Base-by-base conservation (phyloP, 2,888 invertebrate genomes). In the Meiosimyza platycephala region DNA sequence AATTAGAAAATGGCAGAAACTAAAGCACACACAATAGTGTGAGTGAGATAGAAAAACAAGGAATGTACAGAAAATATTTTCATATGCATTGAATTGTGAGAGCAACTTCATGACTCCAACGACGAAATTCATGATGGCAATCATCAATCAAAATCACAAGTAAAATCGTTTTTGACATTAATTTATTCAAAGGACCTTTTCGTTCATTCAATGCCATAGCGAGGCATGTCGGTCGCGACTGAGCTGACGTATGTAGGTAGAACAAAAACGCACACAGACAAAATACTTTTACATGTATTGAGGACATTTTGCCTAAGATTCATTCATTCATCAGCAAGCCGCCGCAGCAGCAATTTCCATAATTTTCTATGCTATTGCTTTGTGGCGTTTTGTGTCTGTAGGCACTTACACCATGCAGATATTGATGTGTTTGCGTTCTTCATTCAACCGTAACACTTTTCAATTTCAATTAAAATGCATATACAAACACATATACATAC, bases 91-190 rank as follows among this genome's bases (percentile, higher is more conserved):
- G 40, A 40, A 40, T 40, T 40, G 40, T 40, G 9, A 40, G 40
- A 40, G 40, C 40, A 40, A 40, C 40, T 40, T 40, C 9, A 40
- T 40, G 40, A 40, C 40, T 40, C 40, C 40, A 6, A 40, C 40
- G 40, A 40, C 40, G 40, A 40, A 40, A 63, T 67, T 74, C 68
- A 72, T 66, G 68, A 66, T 78, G 73, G 79, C 80, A 81, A 81
- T 82, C 82, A 85, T 86, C 86, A 85, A 85, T 85, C 86, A 85
- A 85, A 84, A 82, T 84, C 82, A 85, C 83, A 79, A 77, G 73
- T 77, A 79, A 84, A 63, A 84, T 80, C 80, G 81, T 80, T 85
- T 85, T 80, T 86, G 85, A 85, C 86, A 83, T 84, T 84, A 85
- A 85, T 85, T 85, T 85, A 86, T 85, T 85, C 85, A 86, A 83